These are phyloP conservation scores for Pithys albifrons DNA, from an alignment of 2,113 vertebrate species.

Conservation along the genomic window DNA sequence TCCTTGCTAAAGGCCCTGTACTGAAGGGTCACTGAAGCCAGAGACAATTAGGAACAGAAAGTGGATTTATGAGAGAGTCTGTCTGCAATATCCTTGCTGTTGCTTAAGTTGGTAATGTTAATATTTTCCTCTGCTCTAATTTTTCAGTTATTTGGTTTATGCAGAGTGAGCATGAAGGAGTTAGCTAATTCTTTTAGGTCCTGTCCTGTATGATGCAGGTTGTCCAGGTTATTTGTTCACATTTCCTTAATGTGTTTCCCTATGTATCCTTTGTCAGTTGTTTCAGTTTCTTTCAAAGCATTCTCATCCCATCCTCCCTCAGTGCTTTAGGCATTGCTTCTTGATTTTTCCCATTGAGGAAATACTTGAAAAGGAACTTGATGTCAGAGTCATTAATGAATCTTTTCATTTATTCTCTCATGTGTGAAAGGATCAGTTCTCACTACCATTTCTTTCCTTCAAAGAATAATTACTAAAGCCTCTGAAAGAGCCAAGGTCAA, in stretches of 20 bases:
- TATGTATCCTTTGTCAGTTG: not conserved
- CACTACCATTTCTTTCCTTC: constrained; percentile 23
- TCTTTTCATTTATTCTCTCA: not conserved
- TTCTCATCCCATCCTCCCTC: not conserved
- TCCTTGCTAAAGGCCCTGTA: not conserved
- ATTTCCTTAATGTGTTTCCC: not conserved
- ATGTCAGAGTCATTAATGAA: not conserved
- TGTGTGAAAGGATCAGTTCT: constrained; percentile 25
- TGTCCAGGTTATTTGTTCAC: not conserved
- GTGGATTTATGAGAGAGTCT: not conserved
- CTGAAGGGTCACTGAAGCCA: not conserved
- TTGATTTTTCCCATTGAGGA: not conserved
- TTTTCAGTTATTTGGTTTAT: not conserved
- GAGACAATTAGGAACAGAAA: not conserved
- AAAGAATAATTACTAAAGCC: not conserved
- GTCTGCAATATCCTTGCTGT: not conserved
- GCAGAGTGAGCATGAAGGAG: not conserved
- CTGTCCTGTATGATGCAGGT: not conserved
- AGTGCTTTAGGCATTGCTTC: not conserved
- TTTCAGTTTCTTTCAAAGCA: not conserved
- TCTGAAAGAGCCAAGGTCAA: not conserved
- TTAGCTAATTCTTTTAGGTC: not conserved
- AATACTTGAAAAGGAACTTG: constrained; percentile 5
- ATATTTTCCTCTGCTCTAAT: not conserved
- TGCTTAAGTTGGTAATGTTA: not conserved